Evolutionary conservation across 2,113 vertebrate species (phyloP), one percentile per base, ranked within the genome.

Genomic region (Mustelus asterias): DNA sequence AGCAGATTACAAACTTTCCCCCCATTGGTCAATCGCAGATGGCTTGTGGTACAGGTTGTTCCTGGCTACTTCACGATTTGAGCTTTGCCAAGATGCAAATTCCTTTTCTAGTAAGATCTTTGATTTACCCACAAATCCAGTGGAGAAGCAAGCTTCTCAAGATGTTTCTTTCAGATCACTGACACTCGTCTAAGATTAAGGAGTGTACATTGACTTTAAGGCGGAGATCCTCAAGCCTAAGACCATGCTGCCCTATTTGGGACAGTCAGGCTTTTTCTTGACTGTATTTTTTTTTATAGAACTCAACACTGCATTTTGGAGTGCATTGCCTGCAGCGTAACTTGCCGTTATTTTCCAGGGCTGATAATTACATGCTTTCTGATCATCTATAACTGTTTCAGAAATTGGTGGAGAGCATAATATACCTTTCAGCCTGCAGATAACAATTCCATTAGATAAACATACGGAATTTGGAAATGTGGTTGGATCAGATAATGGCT

Each of bases 331-430:
- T 37, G 58, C 60, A 93, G 60, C 16, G 16, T 37, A 44, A 7
- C 18, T 67, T 93, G 0, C 9, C 8, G 4, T 93, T 67, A 60
- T 18, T 65, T 93, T 93, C n/a, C 16, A 37, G 89, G 22, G 33
- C 65, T 41, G 33, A 65, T 93, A 93, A 93, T 93, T 65, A n/a
- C 16, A 93, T 65, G 33, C 58, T 67, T 67, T 65, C 33, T 22
- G 33, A 93, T 93, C 60, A 93, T 93, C 89, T 93, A 37, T 93
- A 93, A 11, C 89, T 92, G 16, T 65, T 83, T 67, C 89, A 65
- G 60, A 65, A 65, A 93, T 60, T 18, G 63, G 54, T 93, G 60
- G 60, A 65, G 33, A 65, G 20, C 60, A 93, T 93, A 93, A 93
- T 37, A 60, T 65, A 63, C 18, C 60, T 93, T 41, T 93, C 60